Conservation (phyloP, 2,797 vertebrate species). For the Hafferia zeledoni region DNA sequence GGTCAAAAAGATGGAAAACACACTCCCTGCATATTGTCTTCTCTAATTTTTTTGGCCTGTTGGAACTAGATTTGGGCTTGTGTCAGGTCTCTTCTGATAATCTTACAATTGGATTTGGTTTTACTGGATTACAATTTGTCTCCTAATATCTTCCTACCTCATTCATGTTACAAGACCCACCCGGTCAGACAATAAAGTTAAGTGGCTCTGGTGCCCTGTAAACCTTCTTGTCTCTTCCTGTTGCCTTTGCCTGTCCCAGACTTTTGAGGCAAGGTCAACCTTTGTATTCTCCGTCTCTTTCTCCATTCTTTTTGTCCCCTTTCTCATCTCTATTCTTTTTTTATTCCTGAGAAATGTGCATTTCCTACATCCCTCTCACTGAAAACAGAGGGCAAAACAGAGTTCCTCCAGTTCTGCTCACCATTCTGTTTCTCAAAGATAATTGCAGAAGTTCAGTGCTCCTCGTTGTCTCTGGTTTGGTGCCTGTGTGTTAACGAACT, state of each 20-base stretch:
- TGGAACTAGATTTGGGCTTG: neutral
- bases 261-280: neutral
- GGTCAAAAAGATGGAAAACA: neutral
- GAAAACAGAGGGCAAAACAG: neutral
- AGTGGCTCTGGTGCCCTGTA: neutral
- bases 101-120: neutral
- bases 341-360: neutral
- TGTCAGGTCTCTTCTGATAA: neutral
- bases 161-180: neutral
- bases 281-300: neutral
- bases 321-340: neutral
- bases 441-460: neutral
- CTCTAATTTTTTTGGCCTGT: neutral
- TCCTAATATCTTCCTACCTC: neutral
- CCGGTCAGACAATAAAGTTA: neutral
- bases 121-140: neutral
- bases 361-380: neutral
- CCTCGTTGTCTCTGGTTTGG: neutral
- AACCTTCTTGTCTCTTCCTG: neutral
- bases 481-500: fast-evolving
- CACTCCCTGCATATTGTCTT: neutral
- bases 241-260: neutral
- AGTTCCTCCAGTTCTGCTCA: neutral
- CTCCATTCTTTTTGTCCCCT: neutral
- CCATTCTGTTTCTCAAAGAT: neutral